Evolutionary conservation across 2,888 invertebrate species (phyloP), one percentile per base, ranked within the genome.

Genomic region (Melikaiella ostensackeni): DNA sequence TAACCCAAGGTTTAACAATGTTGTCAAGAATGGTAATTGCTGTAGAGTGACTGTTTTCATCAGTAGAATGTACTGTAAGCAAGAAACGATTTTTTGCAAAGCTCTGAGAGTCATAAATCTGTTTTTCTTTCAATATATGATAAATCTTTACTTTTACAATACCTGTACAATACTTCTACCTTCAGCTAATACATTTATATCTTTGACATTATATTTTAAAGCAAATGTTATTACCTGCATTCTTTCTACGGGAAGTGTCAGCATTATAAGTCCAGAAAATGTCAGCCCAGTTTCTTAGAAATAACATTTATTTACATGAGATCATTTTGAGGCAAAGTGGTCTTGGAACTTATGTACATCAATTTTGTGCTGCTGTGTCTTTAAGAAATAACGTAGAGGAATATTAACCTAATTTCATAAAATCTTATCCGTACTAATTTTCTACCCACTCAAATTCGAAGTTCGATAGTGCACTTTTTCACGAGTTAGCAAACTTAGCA

Each of bases 401-500:
- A n/a, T n/a, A n/a, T n/a, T n/a, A n/a, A n/a, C n/a, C 13, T 27
- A 27, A 42, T 21, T 46, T 42, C 2, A 46, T 27, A 66, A 66
- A 66, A 66, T 66, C 7, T 8, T 24, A 0, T 46, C 27, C 42
- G 1, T 16, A 30, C 2, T 30, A 30, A 61, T 38, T 66, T 66
- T 19, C 24, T 46, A 13, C 24, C 8, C 30, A 19, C 8, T 46
- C 27, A 66, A 66, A 50, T 24, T 46, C 27, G 24, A 50, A 46
- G 66, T 46, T 66, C 27, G 66, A 50, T 16, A 42, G 42, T 66
- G 38, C 38, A 66, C 27, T 66, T 66, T 66, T 19, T 66, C 66
- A 19, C 27, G 46, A 66, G 66, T 66, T 46, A 66, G 30, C 66
- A 24, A 66, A 66, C 27, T 46, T 66, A 27, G 66, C 19, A 66